phyloP scores from a whole-genome alignment of 1,140 invertebrate genomes.

The Rhynchophorus ferrugineus region DNA sequence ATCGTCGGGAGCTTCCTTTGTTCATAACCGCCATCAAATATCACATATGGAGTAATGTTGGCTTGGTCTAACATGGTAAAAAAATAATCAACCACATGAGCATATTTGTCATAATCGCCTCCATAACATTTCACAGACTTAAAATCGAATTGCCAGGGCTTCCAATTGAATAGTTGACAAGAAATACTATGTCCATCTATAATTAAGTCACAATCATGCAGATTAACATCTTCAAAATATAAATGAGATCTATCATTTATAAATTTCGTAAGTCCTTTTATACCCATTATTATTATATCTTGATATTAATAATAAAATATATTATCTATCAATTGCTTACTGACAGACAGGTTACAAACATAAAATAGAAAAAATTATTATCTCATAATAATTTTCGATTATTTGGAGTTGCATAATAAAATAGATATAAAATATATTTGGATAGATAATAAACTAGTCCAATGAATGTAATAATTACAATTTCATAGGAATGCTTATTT shows the following conservation, averaged over 20 bases:
- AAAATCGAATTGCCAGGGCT: constrained; percentile 48
- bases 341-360: too few species aligned
- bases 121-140: constrained; percentile 55
- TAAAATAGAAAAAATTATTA: too few species aligned
- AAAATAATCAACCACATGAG: constrained; percentile 54
- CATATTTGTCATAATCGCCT: constrained; percentile 79
- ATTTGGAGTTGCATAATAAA: too few species aligned
- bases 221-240: constrained; percentile 54
- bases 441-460: too few species aligned
- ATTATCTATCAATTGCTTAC: too few species aligned
- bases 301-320: too few species aligned
- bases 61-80: constrained; percentile 65
- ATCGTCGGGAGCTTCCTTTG: constrained; percentile 67
- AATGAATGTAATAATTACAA: too few species aligned
- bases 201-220: constrained; percentile 64
- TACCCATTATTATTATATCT: constrained; percentile 59
- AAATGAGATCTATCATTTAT: constrained; percentile 59
- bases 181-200: constrained; percentile 77
- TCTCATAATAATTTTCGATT: too few species aligned
- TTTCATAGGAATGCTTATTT: too few species aligned
- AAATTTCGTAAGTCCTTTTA: constrained; percentile 72
- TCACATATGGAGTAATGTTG: constrained; percentile 62
- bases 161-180: constrained; percentile 60
- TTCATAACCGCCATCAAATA: constrained; percentile 79
- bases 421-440: too few species aligned